Base-by-base conservation (phyloP, 2,113 vertebrate genomes). In the Nothobranchius kuhntae region DNA sequence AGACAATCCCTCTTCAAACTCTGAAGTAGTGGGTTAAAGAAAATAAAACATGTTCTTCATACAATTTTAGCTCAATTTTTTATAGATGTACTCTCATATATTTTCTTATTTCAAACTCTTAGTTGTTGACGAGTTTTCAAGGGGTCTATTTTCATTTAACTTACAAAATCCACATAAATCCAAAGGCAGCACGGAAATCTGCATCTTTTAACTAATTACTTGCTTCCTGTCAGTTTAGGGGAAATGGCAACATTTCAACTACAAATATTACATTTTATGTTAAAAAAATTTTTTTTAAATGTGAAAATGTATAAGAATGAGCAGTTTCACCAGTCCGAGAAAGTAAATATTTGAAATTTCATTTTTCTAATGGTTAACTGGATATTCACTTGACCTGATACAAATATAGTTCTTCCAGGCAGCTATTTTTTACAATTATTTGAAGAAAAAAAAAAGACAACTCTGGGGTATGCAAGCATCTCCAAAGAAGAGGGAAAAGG, bases 121-220 rank as follows among this genome's bases (percentile, higher is more conserved):
- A 30, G 7, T 48, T 30, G 6, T 10, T 24, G 1, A 30, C 48
- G 6, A 14, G 17, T 0, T 1, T 2, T 5, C 3, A 9, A 2
- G 9, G 13, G 4, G 21, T 14, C 12, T 14, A 14, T 14, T 8
- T 17, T 3, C 6, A 5, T 1, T 12, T 9, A 4, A 30, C 30
- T 30, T 30, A 30, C 30, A 30, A 30, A 30, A 30, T 30, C 30
- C 30, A 3, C 30, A 30, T 30, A 30, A 30, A 4, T 30, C 1
- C 30, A 30, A 30, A 30, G 0, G 0, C 0, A 7, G 12, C 5
- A 8, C 4, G 21, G 30, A 7, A 4, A 35, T 59, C 44, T 61
- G 12, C 71, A 80, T 76, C 65, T 8, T 65, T 46, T 0, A 59
- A 4, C 26, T 30, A 44, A 21, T 40, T 67, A 36, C 35, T 40